phyloP scores from a whole-genome alignment of 2,113 vertebrate genomes.

The Ammodramus savannarum region DNA sequence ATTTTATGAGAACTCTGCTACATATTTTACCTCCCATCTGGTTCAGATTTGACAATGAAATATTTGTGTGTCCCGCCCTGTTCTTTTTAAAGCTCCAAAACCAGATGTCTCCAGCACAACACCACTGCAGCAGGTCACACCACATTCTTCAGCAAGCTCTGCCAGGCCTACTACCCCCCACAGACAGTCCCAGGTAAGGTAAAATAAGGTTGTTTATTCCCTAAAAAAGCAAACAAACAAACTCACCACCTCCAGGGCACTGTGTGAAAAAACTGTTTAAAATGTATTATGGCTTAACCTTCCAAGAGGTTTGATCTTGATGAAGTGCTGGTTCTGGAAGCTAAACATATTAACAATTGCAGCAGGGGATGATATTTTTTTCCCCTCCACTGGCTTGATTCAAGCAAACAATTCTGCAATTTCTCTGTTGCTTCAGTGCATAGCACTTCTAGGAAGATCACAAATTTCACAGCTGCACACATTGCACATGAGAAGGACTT shows the following conservation, averaged over 20 bases:
- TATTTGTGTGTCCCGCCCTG: slow-evolving; percentile 75
- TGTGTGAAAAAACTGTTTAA: not conserved
- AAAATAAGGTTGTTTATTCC: not conserved
- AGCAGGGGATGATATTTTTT: not conserved
- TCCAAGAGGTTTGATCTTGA: not conserved
- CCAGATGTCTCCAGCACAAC: slow-evolving; percentile 79
- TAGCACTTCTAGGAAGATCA: not conserved
- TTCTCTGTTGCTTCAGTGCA: not conserved
- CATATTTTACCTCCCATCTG: slow-evolving; percentile 84
- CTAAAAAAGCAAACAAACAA: not conserved
- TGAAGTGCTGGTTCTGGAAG: not conserved
- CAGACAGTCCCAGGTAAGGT: not conserved
- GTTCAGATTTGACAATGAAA: slow-evolving; percentile 82
- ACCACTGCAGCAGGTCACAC: slow-evolving; percentile 47
- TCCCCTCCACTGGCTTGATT: not conserved
- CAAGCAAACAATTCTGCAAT: not conserved
- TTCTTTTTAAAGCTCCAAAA: slow-evolving; percentile 65
- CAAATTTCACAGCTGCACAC: not conserved
- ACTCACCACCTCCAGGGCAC: not conserved
- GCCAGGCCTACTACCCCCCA: slow-evolving; percentile 4
- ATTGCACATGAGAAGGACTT: not conserved
- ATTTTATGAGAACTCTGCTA: slow-evolving; percentile 80
- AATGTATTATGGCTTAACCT: not conserved
- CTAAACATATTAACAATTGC: not conserved
- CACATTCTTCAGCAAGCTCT: slow-evolving; percentile 49